Evolutionary conservation across 2,113 vertebrate species (phyloP).

Genomic region (Brachirus orientalis): DNA sequence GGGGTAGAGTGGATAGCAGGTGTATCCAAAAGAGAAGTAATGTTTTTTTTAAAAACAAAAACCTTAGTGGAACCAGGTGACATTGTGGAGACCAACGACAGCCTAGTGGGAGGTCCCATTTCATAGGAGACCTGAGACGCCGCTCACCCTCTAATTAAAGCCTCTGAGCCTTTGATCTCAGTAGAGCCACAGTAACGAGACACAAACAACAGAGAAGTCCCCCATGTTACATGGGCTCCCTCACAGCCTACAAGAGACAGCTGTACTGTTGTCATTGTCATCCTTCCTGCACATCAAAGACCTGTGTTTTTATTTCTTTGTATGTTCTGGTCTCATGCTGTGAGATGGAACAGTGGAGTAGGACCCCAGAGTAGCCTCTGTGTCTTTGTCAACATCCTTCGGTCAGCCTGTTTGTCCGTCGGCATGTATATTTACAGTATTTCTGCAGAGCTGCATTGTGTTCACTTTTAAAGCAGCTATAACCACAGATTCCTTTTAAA

Average conservation of each 20-base stretch:
- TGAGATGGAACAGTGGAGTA: slow-evolving; percentile 10
- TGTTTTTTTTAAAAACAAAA: slow-evolving; percentile 19
- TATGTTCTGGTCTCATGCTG: slow-evolving; percentile 43
- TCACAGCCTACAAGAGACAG: slow-evolving; percentile 52
- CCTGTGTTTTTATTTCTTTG: slow-evolving; percentile 50
- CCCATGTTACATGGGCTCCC: slow-evolving; percentile 41
- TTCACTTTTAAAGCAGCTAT: neutral
- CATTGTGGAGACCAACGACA: slow-evolving; percentile 45
- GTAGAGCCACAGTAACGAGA: slow-evolving; percentile 61
- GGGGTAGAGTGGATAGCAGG: too few relatives aligned
- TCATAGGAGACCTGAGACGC: slow-evolving; percentile 58
- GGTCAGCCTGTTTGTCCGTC: slow-evolving; percentile 18
- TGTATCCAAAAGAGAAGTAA: too few relatives aligned
- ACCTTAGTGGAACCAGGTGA: slow-evolving; percentile 54
- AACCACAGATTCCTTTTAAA: slow-evolving; percentile 5
- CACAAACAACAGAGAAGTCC: slow-evolving; percentile 64
- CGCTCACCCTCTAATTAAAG: slow-evolving; percentile 73
- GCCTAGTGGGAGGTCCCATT: slow-evolving; percentile 63
- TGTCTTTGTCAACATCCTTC: slow-evolving; percentile 40
- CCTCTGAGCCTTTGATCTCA: slow-evolving; percentile 72
- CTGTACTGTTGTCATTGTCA: slow-evolving; percentile 70
- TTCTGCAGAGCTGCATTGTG: slow-evolving; percentile 13
- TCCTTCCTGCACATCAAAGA: slow-evolving; percentile 65
- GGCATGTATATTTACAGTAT: neutral
- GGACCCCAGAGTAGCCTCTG: slow-evolving; percentile 6